Conservation (phyloP, 2,113 vertebrate species). For the Aix galericulata region DNA sequence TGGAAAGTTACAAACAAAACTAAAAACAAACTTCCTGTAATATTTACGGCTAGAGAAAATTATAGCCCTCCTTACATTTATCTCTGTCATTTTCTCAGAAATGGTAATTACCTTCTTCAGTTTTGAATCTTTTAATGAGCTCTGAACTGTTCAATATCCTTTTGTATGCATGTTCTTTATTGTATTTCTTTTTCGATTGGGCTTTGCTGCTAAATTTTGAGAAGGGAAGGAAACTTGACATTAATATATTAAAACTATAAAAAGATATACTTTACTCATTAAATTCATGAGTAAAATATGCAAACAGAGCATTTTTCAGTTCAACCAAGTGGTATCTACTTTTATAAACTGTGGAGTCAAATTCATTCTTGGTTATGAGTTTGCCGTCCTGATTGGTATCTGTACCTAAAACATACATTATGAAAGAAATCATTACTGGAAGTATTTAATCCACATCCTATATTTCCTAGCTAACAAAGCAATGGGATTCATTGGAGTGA, state of each 20-base stretch:
- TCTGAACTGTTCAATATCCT: constrained; percentile 26
- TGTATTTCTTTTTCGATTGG: constrained; percentile 23
- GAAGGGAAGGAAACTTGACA: background rate
- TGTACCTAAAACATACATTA: constrained; percentile 26
- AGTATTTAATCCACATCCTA: background rate
- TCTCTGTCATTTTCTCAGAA: constrained; percentile 49
- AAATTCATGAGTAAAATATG: background rate
- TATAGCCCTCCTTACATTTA: constrained; percentile 21
- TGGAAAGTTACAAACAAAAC: background rate
- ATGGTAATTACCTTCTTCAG: constrained; percentile 12
- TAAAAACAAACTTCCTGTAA: background rate
- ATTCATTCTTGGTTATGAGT: background rate
- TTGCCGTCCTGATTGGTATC: background rate
- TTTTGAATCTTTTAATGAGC: constrained; percentile 51
- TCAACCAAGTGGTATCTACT: background rate
- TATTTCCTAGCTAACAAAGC: constrained; percentile 22
- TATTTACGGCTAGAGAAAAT: constrained; percentile 12
- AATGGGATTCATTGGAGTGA: constrained; percentile 19
- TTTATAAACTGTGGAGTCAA: constrained; percentile 19
- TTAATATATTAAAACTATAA: constrained; percentile 1
- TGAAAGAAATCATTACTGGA: constrained; percentile 23
- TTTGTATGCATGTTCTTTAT: constrained; percentile 9
- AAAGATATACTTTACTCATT: background rate
- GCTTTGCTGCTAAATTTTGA: background rate
- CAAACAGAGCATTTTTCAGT: background rate